A percentile compares a stretch with the other conserved stretches of the same genome.
Conservation (phyloP, 2,797 vertebrate genomes). For the Babyrousa celebensis region DNA sequence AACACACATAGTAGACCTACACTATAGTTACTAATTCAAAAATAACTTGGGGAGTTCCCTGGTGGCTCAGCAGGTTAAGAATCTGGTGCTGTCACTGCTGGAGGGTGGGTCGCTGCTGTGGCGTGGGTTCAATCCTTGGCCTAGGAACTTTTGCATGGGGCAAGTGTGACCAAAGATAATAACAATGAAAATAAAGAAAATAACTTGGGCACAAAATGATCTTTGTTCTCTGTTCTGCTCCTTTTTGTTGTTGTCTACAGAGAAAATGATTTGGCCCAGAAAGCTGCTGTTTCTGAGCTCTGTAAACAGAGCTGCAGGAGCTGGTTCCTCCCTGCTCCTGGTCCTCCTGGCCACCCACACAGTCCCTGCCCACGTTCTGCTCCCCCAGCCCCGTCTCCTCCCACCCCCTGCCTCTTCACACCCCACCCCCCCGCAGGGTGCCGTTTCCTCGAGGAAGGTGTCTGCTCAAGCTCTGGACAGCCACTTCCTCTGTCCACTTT, state of each 20-base stretch:
- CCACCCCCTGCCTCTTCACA: neutral
- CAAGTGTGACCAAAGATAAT: too few relatives aligned
- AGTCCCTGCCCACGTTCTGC: neutral
- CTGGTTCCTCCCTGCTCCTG: neutral
- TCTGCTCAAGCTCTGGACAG: neutral
- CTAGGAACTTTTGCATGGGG: too few relatives aligned
- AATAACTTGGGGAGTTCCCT: neutral
- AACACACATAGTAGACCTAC: neutral
- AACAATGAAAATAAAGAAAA: too few relatives aligned
- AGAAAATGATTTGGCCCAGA: neutral
- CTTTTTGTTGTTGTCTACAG: constrained; percentile 27
- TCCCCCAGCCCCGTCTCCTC: accelerated
- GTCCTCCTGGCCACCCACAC: neutral
- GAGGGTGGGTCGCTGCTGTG: too few relatives aligned
- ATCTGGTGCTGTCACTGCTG: too few relatives aligned
- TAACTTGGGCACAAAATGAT: neutral
- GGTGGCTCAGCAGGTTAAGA: too few relatives aligned
- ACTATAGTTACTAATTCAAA: neutral
- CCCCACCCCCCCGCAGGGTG: accelerated
- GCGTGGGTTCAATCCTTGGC: too few relatives aligned
- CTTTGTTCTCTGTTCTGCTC: constrained; percentile 4
- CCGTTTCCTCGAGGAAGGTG: neutral
- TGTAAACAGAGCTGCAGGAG: neutral
- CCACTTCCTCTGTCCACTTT: neutral
- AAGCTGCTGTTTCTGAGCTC: neutral